phyloP scores from a whole-genome alignment of 2,113 vertebrate species.

The Gila orcuttii region DNA sequence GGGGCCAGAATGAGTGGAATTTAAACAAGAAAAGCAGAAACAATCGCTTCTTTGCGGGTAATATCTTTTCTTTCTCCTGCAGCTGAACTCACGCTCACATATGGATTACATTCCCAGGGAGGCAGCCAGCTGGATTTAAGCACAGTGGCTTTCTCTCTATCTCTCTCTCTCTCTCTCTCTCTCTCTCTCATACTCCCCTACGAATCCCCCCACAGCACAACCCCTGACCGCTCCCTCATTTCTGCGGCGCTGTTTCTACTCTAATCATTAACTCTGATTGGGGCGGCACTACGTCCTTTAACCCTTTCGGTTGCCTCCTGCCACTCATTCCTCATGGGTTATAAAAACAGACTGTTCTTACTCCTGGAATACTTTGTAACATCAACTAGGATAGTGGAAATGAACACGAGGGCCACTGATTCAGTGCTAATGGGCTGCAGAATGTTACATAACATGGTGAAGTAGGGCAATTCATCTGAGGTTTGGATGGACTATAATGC shows the following conservation, averaged over 20 bases:
- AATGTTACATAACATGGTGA: conserved; percentile 45
- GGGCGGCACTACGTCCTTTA: conserved; percentile 43
- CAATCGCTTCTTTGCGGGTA: conserved; percentile 60
- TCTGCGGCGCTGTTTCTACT: conserved; percentile 42
- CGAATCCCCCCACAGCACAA: conserved; percentile 14
- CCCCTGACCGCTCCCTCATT: conserved; percentile 46
- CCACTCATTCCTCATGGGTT: not conserved
- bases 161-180: not conserved
- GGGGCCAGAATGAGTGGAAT: conserved; percentile 66
- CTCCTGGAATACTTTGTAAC: not conserved
- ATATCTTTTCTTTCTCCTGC: conserved; percentile 60
- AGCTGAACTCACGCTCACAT: conserved; percentile 60
- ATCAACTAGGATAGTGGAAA: conserved; percentile 1
- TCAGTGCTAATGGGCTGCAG: conserved; percentile 37
- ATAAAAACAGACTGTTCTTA: conserved; percentile 4
- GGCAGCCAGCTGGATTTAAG: conserved; percentile 60
- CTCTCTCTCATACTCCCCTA: not conserved
- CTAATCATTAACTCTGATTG: conserved; percentile 64
- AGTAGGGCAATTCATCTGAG: conserved; percentile 33
- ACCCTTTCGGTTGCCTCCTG: conserved; percentile 37
- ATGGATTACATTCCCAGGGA: conserved; percentile 65
- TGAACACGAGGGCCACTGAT: conserved; percentile 26
- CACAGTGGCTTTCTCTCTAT: conserved; percentile 31
- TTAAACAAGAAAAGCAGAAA: conserved; percentile 63
- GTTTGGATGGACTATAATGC: not conserved